These are phyloP conservation scores for Ctenosaura bakeri DNA, from an alignment of 2,797 vertebrate genomes.

Conservation along the genomic window DNA sequence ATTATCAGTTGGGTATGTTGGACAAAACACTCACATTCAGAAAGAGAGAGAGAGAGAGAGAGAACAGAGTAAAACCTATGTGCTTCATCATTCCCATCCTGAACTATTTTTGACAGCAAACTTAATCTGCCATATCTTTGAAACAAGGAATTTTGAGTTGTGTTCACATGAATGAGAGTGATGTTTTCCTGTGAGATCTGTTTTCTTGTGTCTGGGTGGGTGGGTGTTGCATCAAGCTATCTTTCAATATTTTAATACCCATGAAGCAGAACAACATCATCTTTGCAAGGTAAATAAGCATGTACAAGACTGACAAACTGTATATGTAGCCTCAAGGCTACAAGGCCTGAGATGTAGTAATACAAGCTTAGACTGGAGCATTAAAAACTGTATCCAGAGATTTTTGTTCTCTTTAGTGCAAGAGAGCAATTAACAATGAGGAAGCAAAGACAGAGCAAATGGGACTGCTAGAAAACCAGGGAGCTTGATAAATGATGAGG, in stretches of 20 bases:
- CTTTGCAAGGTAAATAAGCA: not conserved
- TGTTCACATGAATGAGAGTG: not conserved
- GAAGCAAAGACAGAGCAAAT: not conserved
- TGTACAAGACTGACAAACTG: not conserved
- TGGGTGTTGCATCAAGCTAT: not conserved
- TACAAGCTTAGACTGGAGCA: not conserved
- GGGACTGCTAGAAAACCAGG: not conserved
- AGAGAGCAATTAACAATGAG: not conserved
- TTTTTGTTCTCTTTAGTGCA: not conserved
- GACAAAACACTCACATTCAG: not conserved
- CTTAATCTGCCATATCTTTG: not conserved
- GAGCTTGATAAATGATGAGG: not conserved
- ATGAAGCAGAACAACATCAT: not conserved
- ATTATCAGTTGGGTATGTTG: not conserved
- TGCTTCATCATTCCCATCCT: not conserved
- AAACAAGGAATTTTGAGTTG: not conserved
- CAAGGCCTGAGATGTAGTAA: not conserved
- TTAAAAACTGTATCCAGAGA: not conserved
- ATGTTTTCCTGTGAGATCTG: not conserved
- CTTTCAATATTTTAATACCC: constrained; percentile 6
- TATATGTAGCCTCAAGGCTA: not conserved
- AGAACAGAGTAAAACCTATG: not conserved
- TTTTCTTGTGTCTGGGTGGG: not conserved
- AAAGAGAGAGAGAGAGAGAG: not conserved
- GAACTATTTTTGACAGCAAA: not conserved